Evolutionary conservation across 2,888 invertebrate genomes (phyloP).

Genomic region (Axea sp.): DNA sequence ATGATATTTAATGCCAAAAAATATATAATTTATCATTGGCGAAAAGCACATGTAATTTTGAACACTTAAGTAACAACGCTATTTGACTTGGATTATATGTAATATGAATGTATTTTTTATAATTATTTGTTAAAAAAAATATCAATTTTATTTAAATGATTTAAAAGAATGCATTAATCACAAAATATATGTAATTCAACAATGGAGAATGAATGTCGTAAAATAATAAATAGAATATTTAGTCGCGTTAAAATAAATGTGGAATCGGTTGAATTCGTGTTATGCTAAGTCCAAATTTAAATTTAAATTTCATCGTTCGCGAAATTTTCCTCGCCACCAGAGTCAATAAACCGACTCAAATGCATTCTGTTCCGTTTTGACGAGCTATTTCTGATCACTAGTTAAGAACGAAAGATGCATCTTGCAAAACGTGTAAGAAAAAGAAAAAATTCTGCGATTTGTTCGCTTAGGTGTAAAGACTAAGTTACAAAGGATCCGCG

Average conservation of each 20-base stretch:
- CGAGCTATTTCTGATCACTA: not conserved
- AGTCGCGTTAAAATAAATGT: too few species aligned
- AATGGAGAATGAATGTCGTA: too few species aligned
- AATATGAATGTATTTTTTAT: too few species aligned
- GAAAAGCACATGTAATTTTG: too few species aligned
- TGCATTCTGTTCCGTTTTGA: not conserved
- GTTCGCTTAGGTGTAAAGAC: conserved; percentile 14
- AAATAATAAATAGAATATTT: too few species aligned
- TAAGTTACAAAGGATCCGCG: not conserved
- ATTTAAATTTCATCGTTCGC: conserved; percentile 6
- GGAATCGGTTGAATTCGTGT: not conserved
- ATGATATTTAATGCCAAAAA: not conserved
- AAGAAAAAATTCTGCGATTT: conserved; percentile 5
- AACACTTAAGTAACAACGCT: too few species aligned
- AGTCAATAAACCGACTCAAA: not conserved
- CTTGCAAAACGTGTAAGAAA: not conserved
- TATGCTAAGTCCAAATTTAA: not conserved
- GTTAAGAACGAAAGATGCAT: not conserved
- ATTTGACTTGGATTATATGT: too few species aligned
- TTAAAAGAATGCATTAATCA: too few species aligned
- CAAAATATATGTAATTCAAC: too few species aligned
- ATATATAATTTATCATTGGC: too few species aligned
- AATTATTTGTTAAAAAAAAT: too few species aligned
- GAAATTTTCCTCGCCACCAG: conserved; percentile 6
- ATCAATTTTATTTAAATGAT: too few species aligned